phyloP scores from a whole-genome alignment of 2,113 vertebrate species.

The Pterophyllum scalare region DNA sequence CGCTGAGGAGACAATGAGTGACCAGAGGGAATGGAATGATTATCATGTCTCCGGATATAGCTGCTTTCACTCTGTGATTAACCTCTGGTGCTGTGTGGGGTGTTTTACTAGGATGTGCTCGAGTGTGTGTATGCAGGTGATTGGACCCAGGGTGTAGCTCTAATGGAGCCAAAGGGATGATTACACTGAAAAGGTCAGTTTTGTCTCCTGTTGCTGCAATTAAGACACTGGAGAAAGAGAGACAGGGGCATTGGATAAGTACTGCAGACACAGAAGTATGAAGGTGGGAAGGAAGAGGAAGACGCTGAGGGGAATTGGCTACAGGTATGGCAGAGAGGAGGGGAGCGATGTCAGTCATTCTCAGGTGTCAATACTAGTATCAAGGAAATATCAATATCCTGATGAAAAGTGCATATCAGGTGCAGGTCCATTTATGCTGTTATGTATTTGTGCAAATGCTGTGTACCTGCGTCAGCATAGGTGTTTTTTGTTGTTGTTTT shows the following conservation, averaged over 20 bases:
- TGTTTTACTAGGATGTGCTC: slow-evolving; percentile 32
- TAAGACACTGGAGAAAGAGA: slow-evolving; percentile 37
- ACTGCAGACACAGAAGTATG: slow-evolving; percentile 14
- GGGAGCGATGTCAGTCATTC: neutral
- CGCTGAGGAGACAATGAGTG: slow-evolving; percentile 14
- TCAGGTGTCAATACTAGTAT: neutral
- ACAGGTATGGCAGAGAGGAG: neutral
- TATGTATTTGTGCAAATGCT: neutral
- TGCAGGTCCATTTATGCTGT: neutral
- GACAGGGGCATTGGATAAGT: neutral
- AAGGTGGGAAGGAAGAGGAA: neutral
- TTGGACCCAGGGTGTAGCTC: slow-evolving; percentile 57
- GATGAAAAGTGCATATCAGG: neutral
- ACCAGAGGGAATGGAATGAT: slow-evolving; percentile 59
- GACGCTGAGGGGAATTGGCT: neutral
- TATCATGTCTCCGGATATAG: slow-evolving; percentile 47
- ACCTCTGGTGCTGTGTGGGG: slow-evolving; percentile 41
- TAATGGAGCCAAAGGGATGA: slow-evolving; percentile 66
- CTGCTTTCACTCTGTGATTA: slow-evolving; percentile 62
- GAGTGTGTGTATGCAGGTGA: slow-evolving; percentile 38
- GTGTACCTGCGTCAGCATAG: neutral
- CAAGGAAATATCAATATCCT: neutral
- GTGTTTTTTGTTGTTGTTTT: neutral
- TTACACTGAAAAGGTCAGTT: slow-evolving; percentile 72
- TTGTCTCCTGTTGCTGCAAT: slow-evolving; percentile 66